Percentiles rank a stretch among this genome's conserved stretches.
Evolutionary conservation across 2,797 vertebrate species (phyloP).

Genomic region (Prunella strophiata): DNA sequence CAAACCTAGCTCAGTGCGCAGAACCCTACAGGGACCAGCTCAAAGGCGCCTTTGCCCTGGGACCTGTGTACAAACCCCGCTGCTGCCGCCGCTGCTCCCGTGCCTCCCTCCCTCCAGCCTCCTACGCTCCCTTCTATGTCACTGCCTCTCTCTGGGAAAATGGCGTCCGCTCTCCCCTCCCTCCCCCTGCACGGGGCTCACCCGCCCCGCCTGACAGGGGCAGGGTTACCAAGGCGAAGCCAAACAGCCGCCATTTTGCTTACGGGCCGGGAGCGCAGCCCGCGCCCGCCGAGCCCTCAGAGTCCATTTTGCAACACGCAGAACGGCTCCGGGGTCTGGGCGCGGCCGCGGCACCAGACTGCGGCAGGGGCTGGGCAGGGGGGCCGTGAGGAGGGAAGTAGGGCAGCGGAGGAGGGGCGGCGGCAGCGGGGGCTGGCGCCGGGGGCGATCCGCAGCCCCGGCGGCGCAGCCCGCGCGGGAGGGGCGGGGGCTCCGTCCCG

Average conservation of each 20-base stretch:
- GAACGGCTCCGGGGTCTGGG: not conserved
- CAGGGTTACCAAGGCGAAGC: slow-evolving; percentile 80
- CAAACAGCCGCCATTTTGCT: slow-evolving; percentile 80
- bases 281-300: not conserved
- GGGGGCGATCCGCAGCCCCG: slow-evolving; percentile 20
- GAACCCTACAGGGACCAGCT: slow-evolving; percentile 33
- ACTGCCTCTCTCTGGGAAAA: slow-evolving; percentile 98
- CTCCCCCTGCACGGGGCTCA: slow-evolving; percentile 86
- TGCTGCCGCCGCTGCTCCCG: slow-evolving; percentile 60
- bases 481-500: slow-evolving; percentile 4
- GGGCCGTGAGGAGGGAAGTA: not conserved
- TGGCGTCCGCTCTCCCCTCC: slow-evolving; percentile 89
- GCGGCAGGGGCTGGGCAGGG: not conserved
- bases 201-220: slow-evolving; percentile 86
- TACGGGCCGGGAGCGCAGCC: slow-evolving; percentile 61
- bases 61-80: slow-evolving; percentile 67
- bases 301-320: slow-evolving; percentile 48
- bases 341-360: slow-evolving; percentile 15
- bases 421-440: not conserved
- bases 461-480: slow-evolving; percentile 31
- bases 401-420: slow-evolving; percentile 15
- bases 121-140: slow-evolving; percentile 82
- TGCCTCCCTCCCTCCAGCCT: slow-evolving; percentile 75
- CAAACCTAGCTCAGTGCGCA: not conserved
- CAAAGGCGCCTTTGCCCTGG: slow-evolving; percentile 32